Evolutionary conservation across 2,888 invertebrate genomes (phyloP), one percentile per base, ranked within the genome.

Genomic region (Parthenolecanium corni): DNA sequence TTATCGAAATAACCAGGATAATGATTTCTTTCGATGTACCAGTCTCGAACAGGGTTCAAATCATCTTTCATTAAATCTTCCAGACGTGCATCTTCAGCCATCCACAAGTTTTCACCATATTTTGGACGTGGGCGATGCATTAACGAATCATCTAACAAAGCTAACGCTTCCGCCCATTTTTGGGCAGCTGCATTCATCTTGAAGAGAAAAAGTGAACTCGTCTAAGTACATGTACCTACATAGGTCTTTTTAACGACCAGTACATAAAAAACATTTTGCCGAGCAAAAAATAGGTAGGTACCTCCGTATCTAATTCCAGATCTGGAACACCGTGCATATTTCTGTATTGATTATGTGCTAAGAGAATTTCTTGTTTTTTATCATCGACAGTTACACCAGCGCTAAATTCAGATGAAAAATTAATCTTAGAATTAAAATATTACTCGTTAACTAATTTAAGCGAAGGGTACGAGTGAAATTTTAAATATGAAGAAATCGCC

Each of bases 71-170:
- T 52, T 6, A 52, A 52, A 25, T 12, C 24, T 25, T 52, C 16
- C 1, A 52, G 16, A 16, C 31, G 20, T 3, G 25, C 16, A 1
- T 20, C 36, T 52, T 52, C 14, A 20, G 20, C 36, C 6, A 52
- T 52, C 83, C 47, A 83, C 80, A 62, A 20, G 40, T 62, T 62
- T 51, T 52, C 52, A 6, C 62, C 62, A 21, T 52, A 62, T 31
- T 31, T 31, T 6, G 31, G 5, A 9, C 31, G 31, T 9, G 31
- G 31, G 9, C 9, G 31, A 31, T 31, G 31, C 31, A 31, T 31
- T 31, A 31, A 31, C 9, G 31, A 31, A 6, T 31, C 31, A 9
- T 31, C 31, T 9, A 31, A 6, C 31, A 31, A 31, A 4, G 31
- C 31, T 9, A 31, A 9, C 31, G 20, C n/a, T 16, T 64, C 24